A percentile compares a stretch with the other conserved stretches of the same genome.
Conservation (phyloP, 2,888 invertebrate genomes). For the Ichneumoninae sp. region DNA sequence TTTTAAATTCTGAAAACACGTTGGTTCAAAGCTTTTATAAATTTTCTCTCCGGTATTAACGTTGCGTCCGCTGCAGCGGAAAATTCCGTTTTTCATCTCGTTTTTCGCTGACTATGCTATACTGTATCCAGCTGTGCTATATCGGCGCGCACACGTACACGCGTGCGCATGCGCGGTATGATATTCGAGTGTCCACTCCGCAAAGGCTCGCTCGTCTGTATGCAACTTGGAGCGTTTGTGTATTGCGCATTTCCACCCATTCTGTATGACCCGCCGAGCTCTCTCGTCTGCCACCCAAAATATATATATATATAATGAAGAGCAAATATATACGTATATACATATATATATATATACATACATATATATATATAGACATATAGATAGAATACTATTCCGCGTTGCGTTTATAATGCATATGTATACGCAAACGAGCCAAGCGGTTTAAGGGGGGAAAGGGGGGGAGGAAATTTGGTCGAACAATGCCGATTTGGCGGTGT, state of each 20-base stretch:
- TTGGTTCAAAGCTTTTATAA: constrained; percentile 6
- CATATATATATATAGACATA: background rate
- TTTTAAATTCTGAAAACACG: background rate
- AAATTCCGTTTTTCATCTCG: constrained; percentile 28
- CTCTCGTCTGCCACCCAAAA: background rate
- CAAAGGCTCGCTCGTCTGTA: constrained; percentile 29
- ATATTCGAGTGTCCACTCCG: constrained; percentile 28
- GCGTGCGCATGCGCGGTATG: background rate
- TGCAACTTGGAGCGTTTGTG: constrained; percentile 33
- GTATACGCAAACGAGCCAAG: background rate
- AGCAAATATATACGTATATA: background rate
- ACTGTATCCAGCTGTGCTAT: background rate
- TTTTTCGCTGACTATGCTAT: background rate
- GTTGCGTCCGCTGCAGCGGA: background rate
- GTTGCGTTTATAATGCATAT: constrained; percentile 41
- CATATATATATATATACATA: background rate
- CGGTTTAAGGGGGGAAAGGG: constrained; percentile 2
- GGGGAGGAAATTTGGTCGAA: constrained; percentile 36
- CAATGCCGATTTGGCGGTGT: constrained; percentile 46
- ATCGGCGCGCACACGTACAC: background rate
- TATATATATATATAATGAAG: background rate
- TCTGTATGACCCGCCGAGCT: background rate
- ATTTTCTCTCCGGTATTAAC: constrained; percentile 28
- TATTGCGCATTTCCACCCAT: constrained; percentile 45
- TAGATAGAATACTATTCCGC: constrained; percentile 11